Evolutionary conservation across 2,888 invertebrate species (phyloP), one percentile per base, ranked within the genome.

Genomic region (Galerucella pusilla): DNA sequence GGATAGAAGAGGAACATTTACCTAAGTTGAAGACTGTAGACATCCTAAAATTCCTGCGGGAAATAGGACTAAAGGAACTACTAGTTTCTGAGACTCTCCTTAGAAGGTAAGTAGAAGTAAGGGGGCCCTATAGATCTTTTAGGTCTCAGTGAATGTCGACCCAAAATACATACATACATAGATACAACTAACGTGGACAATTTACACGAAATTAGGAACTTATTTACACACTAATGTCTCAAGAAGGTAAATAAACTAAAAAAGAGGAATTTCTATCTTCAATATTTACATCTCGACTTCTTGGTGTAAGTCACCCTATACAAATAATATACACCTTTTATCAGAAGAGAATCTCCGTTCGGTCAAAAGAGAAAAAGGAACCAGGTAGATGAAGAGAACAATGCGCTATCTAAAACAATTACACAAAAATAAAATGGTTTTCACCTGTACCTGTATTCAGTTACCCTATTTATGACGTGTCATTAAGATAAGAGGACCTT

Each of bases 381-480:
- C 25, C 74, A 74, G 74, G 74, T 74, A 74, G 69, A 65, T 25
- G 28, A 35, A 35, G 59, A 54, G 46, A 49, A 69, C 74, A 74
- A 74, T 69, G 71, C 54, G 64, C 16, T 69, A 49, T 69, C 64
- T 69, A 68, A 68, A 74, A 74, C 74, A 74, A 69, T 74, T 69
- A 69, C 69, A 74, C 46, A 59, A 52, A 68, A 69, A 74, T 74
- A 65, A 74, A 74, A 74, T 64, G 74, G 65, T 69, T 69, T 46
- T 60, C 64, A 74, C 73, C 68, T 63, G 68, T 73, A 63, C 64
- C 64, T 14, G 63, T 64, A 64, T 71, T 71, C 64, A 71, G 54
- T 52, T n/a, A 54, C 64, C 64, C 64, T 57, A 64, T 71, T 71
- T 71, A 71, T 71, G 71, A 54, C 71, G 46, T 52, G 54, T 64